phyloP scores from a whole-genome alignment of 2,113 vertebrate genomes.

The Psilopsiagon aymara region DNA sequence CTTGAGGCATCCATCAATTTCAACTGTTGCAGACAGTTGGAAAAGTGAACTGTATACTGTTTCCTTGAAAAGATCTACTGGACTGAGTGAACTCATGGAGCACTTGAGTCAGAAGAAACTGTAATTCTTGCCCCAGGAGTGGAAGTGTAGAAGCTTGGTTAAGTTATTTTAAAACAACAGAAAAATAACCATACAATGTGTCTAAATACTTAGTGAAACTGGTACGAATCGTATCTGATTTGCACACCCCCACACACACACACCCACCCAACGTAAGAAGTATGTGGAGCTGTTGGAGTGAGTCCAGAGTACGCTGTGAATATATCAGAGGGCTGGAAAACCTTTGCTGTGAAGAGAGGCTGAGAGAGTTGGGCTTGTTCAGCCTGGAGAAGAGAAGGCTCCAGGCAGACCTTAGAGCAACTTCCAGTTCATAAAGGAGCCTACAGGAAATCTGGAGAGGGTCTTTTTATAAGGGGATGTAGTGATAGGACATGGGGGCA shows the following conservation, averaged over 20 bases:
- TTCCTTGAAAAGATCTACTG: slow-evolving; percentile 18
- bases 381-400: neutral
- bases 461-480: neutral
- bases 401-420: neutral
- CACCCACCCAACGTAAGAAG: neutral
- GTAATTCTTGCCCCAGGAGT: neutral
- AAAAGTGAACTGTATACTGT: neutral
- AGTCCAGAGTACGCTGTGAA: neutral
- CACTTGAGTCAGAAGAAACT: neutral
- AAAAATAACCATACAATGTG: neutral
- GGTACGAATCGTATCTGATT: neutral
- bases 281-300: neutral
- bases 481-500: neutral
- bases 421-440: neutral
- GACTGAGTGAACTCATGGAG: neutral
- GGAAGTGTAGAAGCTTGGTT: neutral
- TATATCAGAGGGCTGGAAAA: neutral
- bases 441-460: neutral
- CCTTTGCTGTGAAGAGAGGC: neutral
- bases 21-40: neutral
- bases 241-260: neutral
- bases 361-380: neutral
- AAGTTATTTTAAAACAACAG: neutral
- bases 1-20: slow-evolving; percentile 26
- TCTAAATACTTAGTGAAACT: neutral